These are phyloP conservation scores for Oligia latruncula DNA, from an alignment of 2,888 invertebrate species.

Conservation along the genomic window DNA sequence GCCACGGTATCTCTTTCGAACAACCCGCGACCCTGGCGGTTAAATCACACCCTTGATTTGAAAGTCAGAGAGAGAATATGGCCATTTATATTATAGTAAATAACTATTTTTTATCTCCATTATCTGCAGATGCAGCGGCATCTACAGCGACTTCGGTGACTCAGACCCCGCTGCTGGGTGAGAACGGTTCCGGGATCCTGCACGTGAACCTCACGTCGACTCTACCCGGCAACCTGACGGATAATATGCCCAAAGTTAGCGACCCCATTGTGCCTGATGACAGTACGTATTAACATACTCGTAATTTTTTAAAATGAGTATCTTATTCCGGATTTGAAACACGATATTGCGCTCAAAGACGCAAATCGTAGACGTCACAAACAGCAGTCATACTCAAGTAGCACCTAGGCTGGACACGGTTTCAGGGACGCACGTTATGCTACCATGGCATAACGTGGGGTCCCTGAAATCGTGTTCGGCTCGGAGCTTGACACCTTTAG, in stretches of 20 bases:
- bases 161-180: constrained; percentile 82
- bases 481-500: not conserved
- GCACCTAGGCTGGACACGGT: no score
- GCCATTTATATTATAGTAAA: not conserved
- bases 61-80: not conserved
- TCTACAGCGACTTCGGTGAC: constrained; percentile 72
- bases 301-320: not conserved
- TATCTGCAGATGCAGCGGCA: constrained; percentile 62
- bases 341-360: not conserved
- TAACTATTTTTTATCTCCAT: not conserved
- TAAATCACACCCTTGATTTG: not conserved
- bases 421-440: no score
- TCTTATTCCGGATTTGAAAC: not conserved
- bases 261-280: constrained; percentile 83
- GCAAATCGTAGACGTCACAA: not conserved
- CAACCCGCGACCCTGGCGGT: not conserved
- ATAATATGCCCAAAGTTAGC: constrained; percentile 81
- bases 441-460: no score
- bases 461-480: no score
- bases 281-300: constrained; percentile 74
- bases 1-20: no score
- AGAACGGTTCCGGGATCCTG: constrained; percentile 86
- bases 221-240: constrained; percentile 71
- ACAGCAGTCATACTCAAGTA: not conserved
- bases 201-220: constrained; percentile 70